Evolutionary conservation across 2,797 vertebrate species (phyloP), one percentile per base, ranked within the genome.

Genomic region (Platyrinchus mystaceus): DNA sequence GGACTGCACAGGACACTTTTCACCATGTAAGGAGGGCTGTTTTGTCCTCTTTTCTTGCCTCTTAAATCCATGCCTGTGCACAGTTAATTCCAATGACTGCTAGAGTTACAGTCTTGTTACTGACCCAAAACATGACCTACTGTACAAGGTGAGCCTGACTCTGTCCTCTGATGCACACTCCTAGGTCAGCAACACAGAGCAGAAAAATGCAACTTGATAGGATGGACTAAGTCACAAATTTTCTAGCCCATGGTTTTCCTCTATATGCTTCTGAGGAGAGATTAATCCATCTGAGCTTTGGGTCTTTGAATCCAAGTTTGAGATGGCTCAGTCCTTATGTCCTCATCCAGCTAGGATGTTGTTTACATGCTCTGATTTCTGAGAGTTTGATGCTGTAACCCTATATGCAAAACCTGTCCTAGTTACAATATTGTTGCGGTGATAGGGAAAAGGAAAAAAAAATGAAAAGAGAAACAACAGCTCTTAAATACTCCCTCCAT

Each of bases 381-480:
- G 55, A 69, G 76, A 91, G 84, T 86, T 90, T 84, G 89, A 84
- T 87, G 83, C 76, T 79, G 67, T 70, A 90, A 56, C 59, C 43
- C 83, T 89, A 66, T 84, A 96, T 90, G 94, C 91, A 95, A 96
- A 95, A 95, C 75, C 84, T 91, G 95, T 77, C 94, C 92, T 90
- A 93, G 85, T 95, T 96, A 86, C 55, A 76, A 68, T 79, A 69
- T 69, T 63, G 41, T 83, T 87, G 53, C 53, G 0, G 0, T 63
- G 78, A 87, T 50, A 10, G 47, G 47, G 12, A 7, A 10, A 6
- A 24, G 1, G 5, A 5, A 11, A 62, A 60, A 60, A 27, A 34
- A 41, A 43, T 26, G 0, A 7, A 23, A 69, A 37, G 9, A 63
- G 52, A 69, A 78, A 34, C 34, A 70, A 76, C 14, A 79, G 24